Percentiles rank a stretch among this genome's conserved stretches.
phyloP scores from a whole-genome alignment of 2,888 invertebrate species.

The Nomada ruficornis region DNA sequence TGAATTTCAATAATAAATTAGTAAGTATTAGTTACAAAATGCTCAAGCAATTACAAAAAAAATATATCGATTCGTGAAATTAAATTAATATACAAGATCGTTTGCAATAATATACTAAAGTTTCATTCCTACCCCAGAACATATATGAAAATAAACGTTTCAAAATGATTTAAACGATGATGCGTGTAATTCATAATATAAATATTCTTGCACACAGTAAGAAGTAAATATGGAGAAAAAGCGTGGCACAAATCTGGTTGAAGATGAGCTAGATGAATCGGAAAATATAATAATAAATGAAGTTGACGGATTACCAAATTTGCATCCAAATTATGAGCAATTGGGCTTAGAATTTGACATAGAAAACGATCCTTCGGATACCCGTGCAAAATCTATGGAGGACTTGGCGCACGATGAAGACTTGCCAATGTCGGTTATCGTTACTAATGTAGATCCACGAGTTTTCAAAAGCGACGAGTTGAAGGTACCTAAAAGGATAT shows the following conservation, averaged over 20 bases:
- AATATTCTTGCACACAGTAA: constrained; percentile 26
- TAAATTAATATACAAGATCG: not conserved
- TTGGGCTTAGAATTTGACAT: constrained; percentile 86
- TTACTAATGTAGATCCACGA: constrained; percentile 93
- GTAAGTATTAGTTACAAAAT: not conserved
- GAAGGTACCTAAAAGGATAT: constrained; percentile 79
- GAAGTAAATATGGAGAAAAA: constrained; percentile 77
- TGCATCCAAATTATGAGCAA: constrained; percentile 92
- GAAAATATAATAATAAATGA: constrained; percentile 94
- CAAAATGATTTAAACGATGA: not conserved
- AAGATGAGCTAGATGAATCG: constrained; percentile 77
- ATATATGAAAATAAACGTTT: not conserved
- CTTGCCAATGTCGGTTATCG: constrained; percentile 94
- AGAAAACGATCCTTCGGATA: constrained; percentile 74
- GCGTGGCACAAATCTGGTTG: constrained; percentile 64
- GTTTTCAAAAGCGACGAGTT: constrained; percentile 87
- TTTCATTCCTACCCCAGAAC: not conserved
- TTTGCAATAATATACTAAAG: not conserved
- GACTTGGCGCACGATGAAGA: constrained; percentile 90
- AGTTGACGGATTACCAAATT: constrained; percentile 93
- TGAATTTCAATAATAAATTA: constrained; percentile 6
- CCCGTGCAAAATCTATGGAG: constrained; percentile 85
- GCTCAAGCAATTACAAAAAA: not conserved
- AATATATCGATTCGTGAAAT: not conserved
- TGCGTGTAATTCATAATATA: not conserved